These are phyloP conservation scores for Dendrocincla tyrannina DNA, from an alignment of 2,797 vertebrate species.

Conservation along the genomic window DNA sequence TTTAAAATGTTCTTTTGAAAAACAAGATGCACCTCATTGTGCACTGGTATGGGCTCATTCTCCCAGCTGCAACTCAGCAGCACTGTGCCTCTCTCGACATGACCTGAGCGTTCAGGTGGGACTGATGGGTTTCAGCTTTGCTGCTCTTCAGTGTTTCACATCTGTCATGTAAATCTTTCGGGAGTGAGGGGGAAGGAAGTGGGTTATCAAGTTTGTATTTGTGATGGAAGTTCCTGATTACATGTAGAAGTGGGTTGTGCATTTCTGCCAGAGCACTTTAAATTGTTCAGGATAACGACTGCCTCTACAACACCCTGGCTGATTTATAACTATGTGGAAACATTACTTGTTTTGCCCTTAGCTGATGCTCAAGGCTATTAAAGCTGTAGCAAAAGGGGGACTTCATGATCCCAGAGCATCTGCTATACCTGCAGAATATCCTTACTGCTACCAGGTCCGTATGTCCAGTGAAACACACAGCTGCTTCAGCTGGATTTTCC, in stretches of 20 bases:
- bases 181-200: not conserved
- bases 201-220: not conserved
- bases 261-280: not conserved
- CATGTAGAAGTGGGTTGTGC: not conserved
- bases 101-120: not conserved
- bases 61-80: not conserved
- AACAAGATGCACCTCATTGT: accelerated
- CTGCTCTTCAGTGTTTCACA: not conserved
- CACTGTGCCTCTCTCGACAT: not conserved
- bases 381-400: not conserved
- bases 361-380: not conserved
- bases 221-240: not conserved
- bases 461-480: accelerated
- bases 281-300: not conserved
- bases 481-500: not conserved
- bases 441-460: not conserved
- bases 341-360: not conserved
- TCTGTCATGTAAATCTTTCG: not conserved
- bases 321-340: not conserved
- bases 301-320: no score
- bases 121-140: not conserved
- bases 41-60: not conserved
- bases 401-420: not conserved
- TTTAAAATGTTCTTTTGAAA: not conserved
- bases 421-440: not conserved